Evolutionary conservation across 2,888 invertebrate species (phyloP), one percentile per base, ranked within the genome.

Genomic region (Limnephilus lunatus): DNA sequence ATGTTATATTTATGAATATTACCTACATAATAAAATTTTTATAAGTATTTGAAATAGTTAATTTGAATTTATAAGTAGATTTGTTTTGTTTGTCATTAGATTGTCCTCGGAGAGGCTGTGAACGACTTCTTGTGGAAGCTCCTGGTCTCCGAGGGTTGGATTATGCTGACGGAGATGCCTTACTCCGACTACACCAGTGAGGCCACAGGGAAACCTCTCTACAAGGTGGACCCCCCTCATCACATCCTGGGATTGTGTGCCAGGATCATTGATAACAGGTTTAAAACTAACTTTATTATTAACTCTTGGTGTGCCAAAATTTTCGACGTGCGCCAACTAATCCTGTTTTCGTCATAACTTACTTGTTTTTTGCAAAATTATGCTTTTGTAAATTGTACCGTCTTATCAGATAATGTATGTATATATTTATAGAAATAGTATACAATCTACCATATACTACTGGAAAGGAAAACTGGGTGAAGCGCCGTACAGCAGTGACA

Each of bases 101-200:
- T 93, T 35, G 90, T 93, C 9, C 87, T 93, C 15, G 93, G 93
- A 91, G 93, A 93, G 48, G 93, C 93, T n/a, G 93, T 93, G 14
- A 93, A 93, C 68, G 91, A 93, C 30, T 92, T 68, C 89, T 68
- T 93, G 44, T 93, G 93, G 93, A 92, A 87, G 44, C 87, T 93
- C 3, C 82, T 93, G 9, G 88, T 85, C 1, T 89, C 81, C 0
- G 93, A 93, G 82, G 93, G 93, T 12, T 93, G 93, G 93, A 90
- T 92, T 31, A 93, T 93, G 93, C 31, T 93, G 2, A 91, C 91
- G 91, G 92, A 93, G 88, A 92, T 93, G 92, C 93, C 93, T 5
- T 93, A 93, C 81, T 89, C 81, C 30, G 93, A 93, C 39, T 93
- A 93, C 81, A 93, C 91, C 14, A 92, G 93, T 35, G 93, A 93